Base-by-base conservation (phyloP, 2,888 invertebrate species). In the Tenthredo distinguenda region DNA sequence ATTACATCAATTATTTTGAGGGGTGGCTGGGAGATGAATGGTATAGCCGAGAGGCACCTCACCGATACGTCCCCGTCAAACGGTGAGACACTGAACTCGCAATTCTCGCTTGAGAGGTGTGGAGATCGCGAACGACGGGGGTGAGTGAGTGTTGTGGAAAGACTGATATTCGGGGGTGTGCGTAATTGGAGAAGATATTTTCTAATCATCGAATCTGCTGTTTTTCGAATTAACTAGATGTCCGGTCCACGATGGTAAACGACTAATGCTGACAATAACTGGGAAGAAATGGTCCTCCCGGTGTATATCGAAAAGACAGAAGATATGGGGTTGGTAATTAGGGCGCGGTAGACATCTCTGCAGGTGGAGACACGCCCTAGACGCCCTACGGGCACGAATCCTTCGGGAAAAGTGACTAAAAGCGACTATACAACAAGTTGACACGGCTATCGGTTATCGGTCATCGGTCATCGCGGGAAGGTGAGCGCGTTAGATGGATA, bases 381-480 rank as follows among this genome's bases (percentile, higher is more conserved):
- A 40, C 40, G 55, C 40, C 15, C 55, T 37, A 10, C 34, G 26
- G 21, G 12, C 12, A 40, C 71, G 71, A 72, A 40, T 37, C 43
- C 31, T 43, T 55, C 34, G 50, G 55, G 10, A 55, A 12, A 79
- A 79, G 76, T 55, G 37, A 58, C 79, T 4, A n/a, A 79, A 26
- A 58, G 58, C 40, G 37, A 58, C 40, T 81, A 62, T 34, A 34
- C 40, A 81, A 81, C 62, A 62, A 62, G 83, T 83, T 83, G 83
- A 83, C 83, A 43, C 65, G 43, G 15, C 31, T 71, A 68, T 81
- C 31, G 50, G 68, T 83, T 83, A 83, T 83, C 83, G 83, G 83
- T 83, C 83, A 83, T 68, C 83, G 83, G 83, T 83, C 83, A 83
- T 83, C 43, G 68, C 50, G 47, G 47, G 37, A 12, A 71, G 47